phyloP scores from a whole-genome alignment of 2,797 vertebrate genomes.

The Eulemur mongoz region DNA sequence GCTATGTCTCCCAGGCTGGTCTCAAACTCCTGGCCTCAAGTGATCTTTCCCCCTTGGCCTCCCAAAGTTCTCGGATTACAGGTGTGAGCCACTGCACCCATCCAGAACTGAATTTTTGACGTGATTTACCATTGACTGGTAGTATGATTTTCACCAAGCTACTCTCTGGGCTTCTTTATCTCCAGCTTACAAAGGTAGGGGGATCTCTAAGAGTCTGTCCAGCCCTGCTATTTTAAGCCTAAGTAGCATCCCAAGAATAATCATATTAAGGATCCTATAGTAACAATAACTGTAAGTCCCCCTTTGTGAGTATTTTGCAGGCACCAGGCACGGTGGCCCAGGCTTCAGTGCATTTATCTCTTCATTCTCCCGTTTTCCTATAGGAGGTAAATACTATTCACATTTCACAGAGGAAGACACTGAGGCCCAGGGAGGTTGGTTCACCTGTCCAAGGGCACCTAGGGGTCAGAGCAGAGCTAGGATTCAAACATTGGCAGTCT shows the following conservation, averaged over 20 bases:
- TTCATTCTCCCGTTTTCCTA: neutral
- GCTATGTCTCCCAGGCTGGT: neutral
- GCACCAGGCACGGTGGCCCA: accelerated
- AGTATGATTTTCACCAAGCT: neutral
- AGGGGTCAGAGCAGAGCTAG: neutral
- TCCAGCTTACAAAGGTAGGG: neutral
- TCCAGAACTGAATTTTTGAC: neutral
- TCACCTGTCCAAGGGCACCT: neutral
- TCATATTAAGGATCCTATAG: neutral
- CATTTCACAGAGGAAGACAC: neutral
- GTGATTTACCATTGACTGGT: neutral
- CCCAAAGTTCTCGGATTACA: neutral
- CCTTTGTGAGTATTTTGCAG: neutral
- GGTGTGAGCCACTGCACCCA: neutral
- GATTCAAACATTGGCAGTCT: neutral
- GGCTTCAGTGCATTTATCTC: neutral
- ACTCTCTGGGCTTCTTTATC: neutral
- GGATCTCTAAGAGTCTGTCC: neutral
- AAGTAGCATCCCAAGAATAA: neutral
- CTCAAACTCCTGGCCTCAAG: neutral
- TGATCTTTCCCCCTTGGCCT: neutral
- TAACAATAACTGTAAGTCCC: neutral
- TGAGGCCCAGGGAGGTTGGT: neutral
- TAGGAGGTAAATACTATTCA: neutral
- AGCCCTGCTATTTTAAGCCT: neutral